Conservation (phyloP, 2,113 vertebrate genomes). For the Zootoca vivipara region DNA sequence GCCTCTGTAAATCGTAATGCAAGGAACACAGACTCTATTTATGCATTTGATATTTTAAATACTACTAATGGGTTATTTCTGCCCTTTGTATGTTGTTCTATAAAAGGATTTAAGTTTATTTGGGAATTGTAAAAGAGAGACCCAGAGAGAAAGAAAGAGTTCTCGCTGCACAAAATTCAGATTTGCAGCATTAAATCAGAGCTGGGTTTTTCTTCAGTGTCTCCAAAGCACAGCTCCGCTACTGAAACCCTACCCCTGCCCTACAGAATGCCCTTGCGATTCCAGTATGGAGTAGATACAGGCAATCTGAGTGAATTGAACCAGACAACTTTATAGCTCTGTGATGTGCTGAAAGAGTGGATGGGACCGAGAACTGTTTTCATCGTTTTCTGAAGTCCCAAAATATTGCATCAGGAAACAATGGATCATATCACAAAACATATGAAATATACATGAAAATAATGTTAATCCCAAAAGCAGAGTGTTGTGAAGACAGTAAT, state of each 20-base stretch:
- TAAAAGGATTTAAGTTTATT: background rate
- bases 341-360: background rate
- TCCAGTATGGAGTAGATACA: conserved; percentile 34
- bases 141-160: background rate
- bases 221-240: background rate
- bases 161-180: background rate
- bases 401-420: background rate
- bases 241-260: background rate
- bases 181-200: conserved; percentile 15
- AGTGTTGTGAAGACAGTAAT: conserved; percentile 54
- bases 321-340: background rate
- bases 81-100: background rate
- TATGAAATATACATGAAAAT: conserved; percentile 51
- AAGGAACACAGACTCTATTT: background rate
- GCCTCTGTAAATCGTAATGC: background rate
- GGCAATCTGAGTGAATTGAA: background rate
- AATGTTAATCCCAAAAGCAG: conserved; percentile 35
- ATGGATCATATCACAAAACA: conserved; percentile 37
- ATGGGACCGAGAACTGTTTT: background rate
- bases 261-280: background rate
- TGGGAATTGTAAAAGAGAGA: background rate
- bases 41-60: background rate
- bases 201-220: background rate
- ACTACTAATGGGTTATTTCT: background rate
- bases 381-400: conserved; percentile 30